Conservation (phyloP, 2,797 vertebrate genomes). For the Setipinna tenuifilis region DNA sequence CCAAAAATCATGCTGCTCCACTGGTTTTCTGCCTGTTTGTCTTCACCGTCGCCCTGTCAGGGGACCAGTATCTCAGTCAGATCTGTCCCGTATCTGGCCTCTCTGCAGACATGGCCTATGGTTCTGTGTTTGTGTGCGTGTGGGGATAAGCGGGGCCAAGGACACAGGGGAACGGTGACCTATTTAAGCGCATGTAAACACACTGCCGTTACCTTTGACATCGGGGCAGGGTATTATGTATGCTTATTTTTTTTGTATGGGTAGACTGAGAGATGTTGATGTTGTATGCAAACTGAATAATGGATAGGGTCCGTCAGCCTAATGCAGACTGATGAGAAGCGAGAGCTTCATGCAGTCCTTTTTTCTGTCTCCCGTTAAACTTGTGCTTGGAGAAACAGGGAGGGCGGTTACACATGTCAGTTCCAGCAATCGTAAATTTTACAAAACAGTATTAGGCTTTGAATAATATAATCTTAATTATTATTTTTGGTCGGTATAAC, state of each 20-base stretch:
- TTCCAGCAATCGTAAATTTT: conserved; percentile 50
- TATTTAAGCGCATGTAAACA: conserved; percentile 27
- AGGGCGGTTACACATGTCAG: conserved; percentile 33
- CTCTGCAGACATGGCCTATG: conserved; percentile 2
- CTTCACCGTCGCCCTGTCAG: background rate
- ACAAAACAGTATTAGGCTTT: conserved; percentile 74
- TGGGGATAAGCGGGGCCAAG: conserved; percentile 47
- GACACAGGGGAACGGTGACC: conserved; percentile 34
- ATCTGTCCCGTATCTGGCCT: background rate
- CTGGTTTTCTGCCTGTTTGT: background rate
- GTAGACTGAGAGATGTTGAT: conserved; percentile 11
- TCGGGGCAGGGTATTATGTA: conserved; percentile 35
- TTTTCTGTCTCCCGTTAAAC: background rate
- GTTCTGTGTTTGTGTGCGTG: background rate
- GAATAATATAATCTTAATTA: conserved; percentile 89
- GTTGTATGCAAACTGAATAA: conserved; percentile 42
- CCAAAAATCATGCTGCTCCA: background rate
- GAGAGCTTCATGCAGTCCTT: background rate
- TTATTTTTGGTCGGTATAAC: conserved; percentile 84
- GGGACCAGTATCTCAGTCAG: conserved; percentile 7
- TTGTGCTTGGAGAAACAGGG: background rate
- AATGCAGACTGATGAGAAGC: conserved; percentile 37
- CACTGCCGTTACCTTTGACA: conserved; percentile 45
- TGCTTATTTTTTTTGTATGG: conserved; percentile 16
- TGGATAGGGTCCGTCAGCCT: conserved; percentile 35